Percentiles rank a stretch among this genome's conserved stretches.
Conservation (phyloP, 2,113 vertebrate genomes). For the Macroglossus sobrinus region DNA sequence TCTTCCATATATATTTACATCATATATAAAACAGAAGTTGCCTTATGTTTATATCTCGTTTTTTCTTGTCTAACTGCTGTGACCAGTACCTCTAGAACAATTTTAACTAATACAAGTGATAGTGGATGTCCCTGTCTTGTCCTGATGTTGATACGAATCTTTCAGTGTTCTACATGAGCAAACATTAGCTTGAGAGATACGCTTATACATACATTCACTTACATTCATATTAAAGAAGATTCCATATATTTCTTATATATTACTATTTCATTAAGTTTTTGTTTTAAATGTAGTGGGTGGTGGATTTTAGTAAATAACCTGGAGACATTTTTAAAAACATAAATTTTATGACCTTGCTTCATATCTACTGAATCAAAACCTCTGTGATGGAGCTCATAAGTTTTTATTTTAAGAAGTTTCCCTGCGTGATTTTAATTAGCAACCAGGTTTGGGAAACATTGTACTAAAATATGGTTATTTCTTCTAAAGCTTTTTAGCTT, state of each 20-base stretch:
- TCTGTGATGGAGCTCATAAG: neutral
- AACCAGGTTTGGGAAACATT: neutral
- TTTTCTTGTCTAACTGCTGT: slow-evolving; percentile 4
- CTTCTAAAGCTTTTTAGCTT: neutral
- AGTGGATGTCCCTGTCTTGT: neutral
- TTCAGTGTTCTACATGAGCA: neutral
- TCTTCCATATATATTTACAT: neutral
- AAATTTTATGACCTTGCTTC: neutral
- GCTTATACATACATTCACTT: neutral
- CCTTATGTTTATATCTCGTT: neutral
- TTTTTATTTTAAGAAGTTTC: neutral
- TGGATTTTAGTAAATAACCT: neutral
- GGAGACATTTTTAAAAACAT: neutral
- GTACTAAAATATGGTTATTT: neutral
- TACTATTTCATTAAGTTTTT: neutral
- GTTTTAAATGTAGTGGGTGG: neutral
- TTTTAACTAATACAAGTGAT: neutral
- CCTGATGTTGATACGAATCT: neutral
- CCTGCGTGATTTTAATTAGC: neutral
- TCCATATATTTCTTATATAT: neutral
- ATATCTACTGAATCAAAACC: neutral
- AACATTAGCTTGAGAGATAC: neutral
- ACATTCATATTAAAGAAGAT: neutral
- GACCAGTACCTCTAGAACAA: neutral
- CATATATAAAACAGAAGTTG: neutral